These are phyloP conservation scores for Liasis olivaceus DNA, from an alignment of 2,797 vertebrate genomes.

Conservation along the genomic window DNA sequence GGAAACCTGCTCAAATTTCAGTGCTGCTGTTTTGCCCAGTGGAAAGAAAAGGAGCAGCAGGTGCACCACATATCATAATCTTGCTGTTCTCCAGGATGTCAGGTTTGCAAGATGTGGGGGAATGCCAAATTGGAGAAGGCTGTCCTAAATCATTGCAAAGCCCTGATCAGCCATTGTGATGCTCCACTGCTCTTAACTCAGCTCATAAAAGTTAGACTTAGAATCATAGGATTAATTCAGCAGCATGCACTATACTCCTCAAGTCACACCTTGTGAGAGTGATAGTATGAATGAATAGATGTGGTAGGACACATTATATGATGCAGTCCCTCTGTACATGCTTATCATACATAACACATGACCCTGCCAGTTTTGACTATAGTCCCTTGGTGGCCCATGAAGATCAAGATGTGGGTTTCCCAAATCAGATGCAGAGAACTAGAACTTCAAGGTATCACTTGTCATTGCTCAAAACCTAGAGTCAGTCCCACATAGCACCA, in stretches of 20 bases:
- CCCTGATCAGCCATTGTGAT: background rate
- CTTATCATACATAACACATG: background rate
- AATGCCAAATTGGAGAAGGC: background rate
- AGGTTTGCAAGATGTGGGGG: too few relatives aligned
- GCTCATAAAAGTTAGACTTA: background rate
- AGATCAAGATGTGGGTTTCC: background rate
- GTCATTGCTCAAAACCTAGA: background rate
- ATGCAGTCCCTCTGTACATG: background rate
- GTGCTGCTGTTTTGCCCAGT: background rate
- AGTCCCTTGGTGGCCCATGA: background rate
- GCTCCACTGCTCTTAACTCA: background rate
- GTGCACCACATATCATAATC: background rate
- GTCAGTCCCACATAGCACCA: background rate
- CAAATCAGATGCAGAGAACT: background rate
- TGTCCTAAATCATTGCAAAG: background rate
- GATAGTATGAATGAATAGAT: background rate
- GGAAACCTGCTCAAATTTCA: background rate
- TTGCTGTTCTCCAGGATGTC: background rate
- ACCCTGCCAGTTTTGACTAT: background rate
- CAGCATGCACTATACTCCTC: background rate
- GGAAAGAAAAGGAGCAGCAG: background rate
- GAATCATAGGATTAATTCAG: background rate
- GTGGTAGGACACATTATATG: background rate
- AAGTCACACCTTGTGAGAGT: background rate
- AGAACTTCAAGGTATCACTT: background rate